Conservation (phyloP, 2,888 invertebrate species). For the Lasioglossum oenotherae region DNA sequence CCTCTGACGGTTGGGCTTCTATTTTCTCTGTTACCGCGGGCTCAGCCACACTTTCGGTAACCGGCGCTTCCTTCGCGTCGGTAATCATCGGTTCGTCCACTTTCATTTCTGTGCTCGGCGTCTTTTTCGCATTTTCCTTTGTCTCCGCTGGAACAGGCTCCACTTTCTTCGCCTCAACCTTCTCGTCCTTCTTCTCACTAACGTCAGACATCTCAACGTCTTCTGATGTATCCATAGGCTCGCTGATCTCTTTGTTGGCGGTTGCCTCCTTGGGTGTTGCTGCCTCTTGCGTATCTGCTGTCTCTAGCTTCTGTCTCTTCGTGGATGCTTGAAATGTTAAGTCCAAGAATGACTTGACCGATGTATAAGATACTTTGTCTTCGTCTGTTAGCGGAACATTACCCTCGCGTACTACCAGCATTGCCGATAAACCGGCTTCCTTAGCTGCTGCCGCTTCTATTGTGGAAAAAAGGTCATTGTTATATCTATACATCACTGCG, state of each 20-base stretch:
- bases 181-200: slow-evolving; percentile 67
- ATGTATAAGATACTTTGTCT: slow-evolving; percentile 85
- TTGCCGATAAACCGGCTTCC: slow-evolving; percentile 89
- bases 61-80: slow-evolving; percentile 59
- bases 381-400: slow-evolving; percentile 89
- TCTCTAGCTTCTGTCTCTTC: slow-evolving; percentile 81
- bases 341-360: slow-evolving; percentile 88
- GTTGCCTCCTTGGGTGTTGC: slow-evolving; percentile 35
- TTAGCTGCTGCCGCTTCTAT: slow-evolving; percentile 94
- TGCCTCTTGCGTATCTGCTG: slow-evolving; percentile 55
- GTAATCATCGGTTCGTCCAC: slow-evolving; percentile 51
- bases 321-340: slow-evolving; percentile 82
- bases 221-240: slow-evolving; percentile 80
- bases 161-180: slow-evolving; percentile 50
- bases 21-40: slow-evolving; percentile 30
- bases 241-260: slow-evolving; percentile 53
- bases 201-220: slow-evolving; percentile 72
- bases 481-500: background rate
- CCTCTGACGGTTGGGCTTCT: slow-evolving; percentile 44
- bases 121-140: slow-evolving; percentile 56
- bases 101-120: slow-evolving; percentile 29
- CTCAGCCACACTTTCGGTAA: slow-evolving; percentile 43
- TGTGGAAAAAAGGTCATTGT: slow-evolving; percentile 8
- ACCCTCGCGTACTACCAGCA: slow-evolving; percentile 91
- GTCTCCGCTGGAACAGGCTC: slow-evolving; percentile 45